These are phyloP conservation scores for Agapetus fuscipes DNA, from an alignment of 2,888 invertebrate genomes.

Conservation along the genomic window DNA sequence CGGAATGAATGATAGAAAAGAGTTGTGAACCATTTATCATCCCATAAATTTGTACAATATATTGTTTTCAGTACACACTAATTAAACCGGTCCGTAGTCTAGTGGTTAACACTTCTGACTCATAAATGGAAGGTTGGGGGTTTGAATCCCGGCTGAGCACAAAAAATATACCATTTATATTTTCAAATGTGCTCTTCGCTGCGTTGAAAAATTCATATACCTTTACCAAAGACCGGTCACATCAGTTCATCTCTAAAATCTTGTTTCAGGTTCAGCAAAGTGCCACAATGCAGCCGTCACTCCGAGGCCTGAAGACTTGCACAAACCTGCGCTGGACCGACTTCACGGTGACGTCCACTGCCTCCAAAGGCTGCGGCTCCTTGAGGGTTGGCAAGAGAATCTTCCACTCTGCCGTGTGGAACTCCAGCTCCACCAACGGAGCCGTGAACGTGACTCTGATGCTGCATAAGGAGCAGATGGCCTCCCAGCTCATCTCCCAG, in stretches of 20 bases:
- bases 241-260: not conserved
- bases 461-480: conserved; percentile 53
- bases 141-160: too few relatives aligned
- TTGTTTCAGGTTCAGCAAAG: conserved; percentile 60
- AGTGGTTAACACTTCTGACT: too few relatives aligned
- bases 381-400: conserved; percentile 55
- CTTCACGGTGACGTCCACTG: conserved; percentile 51
- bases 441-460: conserved; percentile 59
- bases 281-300: conserved; percentile 53
- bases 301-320: conserved; percentile 62
- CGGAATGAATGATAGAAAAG: too few relatives aligned
- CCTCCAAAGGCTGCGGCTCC: conserved; percentile 24
- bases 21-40: too few relatives aligned
- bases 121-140: too few relatives aligned
- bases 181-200: too few relatives aligned
- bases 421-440: conserved; percentile 43
- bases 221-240: too few relatives aligned
- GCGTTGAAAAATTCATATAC: too few relatives aligned
- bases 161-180: too few relatives aligned
- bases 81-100: too few relatives aligned
- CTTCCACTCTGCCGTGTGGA: conserved; percentile 71
- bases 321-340: conserved; percentile 66
- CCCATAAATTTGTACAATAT: too few relatives aligned
- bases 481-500: conserved; percentile 53
- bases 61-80: too few relatives aligned